Conservation (phyloP, 92 coral and sea anemone species). For the Zoanthus solanderi region DNA sequence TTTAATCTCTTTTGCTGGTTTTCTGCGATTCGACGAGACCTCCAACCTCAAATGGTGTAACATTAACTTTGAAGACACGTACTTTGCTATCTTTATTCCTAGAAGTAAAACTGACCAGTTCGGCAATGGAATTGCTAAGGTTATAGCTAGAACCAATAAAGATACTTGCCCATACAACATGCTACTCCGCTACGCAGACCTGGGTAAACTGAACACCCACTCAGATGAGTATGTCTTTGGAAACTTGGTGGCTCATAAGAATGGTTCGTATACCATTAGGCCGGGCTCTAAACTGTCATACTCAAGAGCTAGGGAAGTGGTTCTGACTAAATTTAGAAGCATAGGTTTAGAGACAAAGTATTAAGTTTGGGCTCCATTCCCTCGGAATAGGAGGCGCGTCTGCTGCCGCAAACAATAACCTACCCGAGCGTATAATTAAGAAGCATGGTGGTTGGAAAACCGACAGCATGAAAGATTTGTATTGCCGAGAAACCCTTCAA, state of each 20-base stretch:
- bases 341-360: conserved; percentile 12
- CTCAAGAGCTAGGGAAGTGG: conserved; percentile 31
- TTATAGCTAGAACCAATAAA: conserved; percentile 39
- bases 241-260: neutral
- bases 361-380: conserved; percentile 32
- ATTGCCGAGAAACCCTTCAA: conserved; percentile 22
- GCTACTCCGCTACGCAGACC: conserved; percentile 23
- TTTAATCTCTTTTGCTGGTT: conserved; percentile 24
- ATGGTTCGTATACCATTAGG: conserved; percentile 25
- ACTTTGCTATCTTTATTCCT: conserved; percentile 21
- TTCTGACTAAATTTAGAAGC: conserved; percentile 5
- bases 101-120: conserved; percentile 14
- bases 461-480: conserved; percentile 16
- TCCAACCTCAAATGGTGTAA: conserved; percentile 7
- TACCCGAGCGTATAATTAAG: conserved; percentile 44
- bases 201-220: conserved; percentile 11
- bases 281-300: conserved; percentile 35
- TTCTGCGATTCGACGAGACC: conserved; percentile 25
- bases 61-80: conserved; percentile 19
- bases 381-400: conserved; percentile 1
- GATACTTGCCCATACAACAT: conserved; percentile 30
- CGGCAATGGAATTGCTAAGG: conserved; percentile 35
- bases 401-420: conserved; percentile 39
- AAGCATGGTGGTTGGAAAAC: conserved; percentile 38
- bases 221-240: conserved; percentile 28